A percentile compares a stretch with the other conserved stretches of the same genome.
phyloP scores from a whole-genome alignment of 2,888 invertebrate genomes.

The Anticlea derivata region DNA sequence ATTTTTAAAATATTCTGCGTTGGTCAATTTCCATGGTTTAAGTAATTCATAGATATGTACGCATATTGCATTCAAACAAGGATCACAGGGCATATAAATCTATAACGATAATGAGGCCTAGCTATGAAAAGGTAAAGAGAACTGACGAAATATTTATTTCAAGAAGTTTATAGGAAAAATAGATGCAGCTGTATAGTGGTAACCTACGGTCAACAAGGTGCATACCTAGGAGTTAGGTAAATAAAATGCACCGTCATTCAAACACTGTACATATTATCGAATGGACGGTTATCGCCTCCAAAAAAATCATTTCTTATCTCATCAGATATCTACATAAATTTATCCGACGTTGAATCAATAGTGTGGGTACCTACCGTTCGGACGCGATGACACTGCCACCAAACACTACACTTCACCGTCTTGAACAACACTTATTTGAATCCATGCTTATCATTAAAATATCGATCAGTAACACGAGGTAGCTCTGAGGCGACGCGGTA shows the following conservation, averaged over 20 bases:
- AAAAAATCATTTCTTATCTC: conserved; percentile 74
- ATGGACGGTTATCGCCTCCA: conserved; percentile 60
- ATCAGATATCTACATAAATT: conserved; percentile 58
- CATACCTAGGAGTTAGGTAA: conserved; percentile 13
- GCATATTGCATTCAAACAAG: too few species aligned
- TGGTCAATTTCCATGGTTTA: too few species aligned
- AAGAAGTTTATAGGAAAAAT: too few species aligned
- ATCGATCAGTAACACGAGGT: conserved; percentile 81
- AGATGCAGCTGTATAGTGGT: too few species aligned
- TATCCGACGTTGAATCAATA: conserved; percentile 73
- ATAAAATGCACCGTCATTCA: conserved; percentile 24
- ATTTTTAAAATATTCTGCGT: too few species aligned
- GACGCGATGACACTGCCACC: conserved; percentile 43
- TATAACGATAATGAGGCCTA: too few species aligned
- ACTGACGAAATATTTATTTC: too few species aligned
- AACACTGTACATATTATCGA: conserved; percentile 35
- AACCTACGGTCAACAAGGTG: too few species aligned
- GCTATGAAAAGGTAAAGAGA: too few species aligned
- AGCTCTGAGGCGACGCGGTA: conserved; percentile 73
- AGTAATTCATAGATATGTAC: too few species aligned
- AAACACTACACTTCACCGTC: conserved; percentile 62
- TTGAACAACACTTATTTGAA: conserved; percentile 77
- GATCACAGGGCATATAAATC: too few species aligned
- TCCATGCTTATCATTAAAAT: conserved; percentile 83
- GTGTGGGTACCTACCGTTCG: conserved; percentile 43